Percentiles rank a stretch among this genome's conserved stretches.
These are phyloP conservation scores for Pterocles burchelli DNA, from an alignment of 2,113 vertebrate species.

Conservation along the genomic window DNA sequence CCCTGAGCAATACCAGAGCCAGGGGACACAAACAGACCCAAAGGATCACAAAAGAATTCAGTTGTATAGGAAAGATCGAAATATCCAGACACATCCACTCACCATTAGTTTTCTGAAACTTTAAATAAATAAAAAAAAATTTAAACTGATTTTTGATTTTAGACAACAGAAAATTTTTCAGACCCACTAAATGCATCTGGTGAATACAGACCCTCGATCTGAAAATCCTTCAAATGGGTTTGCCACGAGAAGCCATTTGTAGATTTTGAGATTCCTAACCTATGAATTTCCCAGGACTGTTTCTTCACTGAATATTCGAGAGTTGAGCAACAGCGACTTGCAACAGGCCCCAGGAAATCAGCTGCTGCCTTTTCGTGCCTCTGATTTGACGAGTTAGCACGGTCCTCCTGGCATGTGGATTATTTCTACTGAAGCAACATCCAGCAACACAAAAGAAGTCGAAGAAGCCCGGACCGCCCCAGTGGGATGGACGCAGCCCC, in stretches of 20 bases:
- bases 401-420: background rate
- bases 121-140: background rate
- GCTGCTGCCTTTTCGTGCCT: constrained; percentile 32
- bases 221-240: background rate
- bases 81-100: background rate
- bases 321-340: constrained; percentile 5
- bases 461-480: background rate
- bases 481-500: background rate
- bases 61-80: background rate
- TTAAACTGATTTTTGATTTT: background rate
- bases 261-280: constrained; percentile 34
- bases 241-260: background rate
- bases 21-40: background rate
- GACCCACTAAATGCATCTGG: background rate
- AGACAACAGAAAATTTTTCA: background rate
- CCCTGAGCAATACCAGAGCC: background rate
- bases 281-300: background rate
- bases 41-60: background rate
- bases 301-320: constrained; percentile 14
- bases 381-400: constrained; percentile 45
- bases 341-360: constrained; percentile 43
- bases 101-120: background rate
- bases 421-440: constrained; percentile 46
- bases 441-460: constrained; percentile 36
- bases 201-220: background rate